Evolutionary conservation across 2,113 vertebrate genomes (phyloP), one percentile per base, ranked within the genome.

Genomic region (Cromileptes altivelis): DNA sequence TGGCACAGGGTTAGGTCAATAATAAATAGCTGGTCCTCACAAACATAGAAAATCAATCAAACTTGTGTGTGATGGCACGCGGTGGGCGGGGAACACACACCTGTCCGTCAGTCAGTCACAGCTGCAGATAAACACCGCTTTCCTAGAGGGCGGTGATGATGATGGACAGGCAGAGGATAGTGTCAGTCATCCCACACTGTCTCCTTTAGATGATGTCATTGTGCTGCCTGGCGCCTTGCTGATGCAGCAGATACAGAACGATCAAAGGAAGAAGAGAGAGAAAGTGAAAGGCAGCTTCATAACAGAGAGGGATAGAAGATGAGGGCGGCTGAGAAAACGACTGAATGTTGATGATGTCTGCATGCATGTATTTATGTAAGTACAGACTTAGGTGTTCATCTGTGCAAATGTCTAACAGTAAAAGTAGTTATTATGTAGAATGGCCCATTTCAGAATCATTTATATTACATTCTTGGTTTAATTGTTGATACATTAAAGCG

Each of bases 81-180:
- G 49, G 15, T 60, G 11, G 33, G 71, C 61, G 72, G 63, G 69
- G 85, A 40, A 9, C 63, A 68, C 71, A 55, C 76, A 75, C 72
- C 69, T 33, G 58, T 85, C 82, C 7, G 9, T 80, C 84, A 65
- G 52, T 75, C 88, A 65, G 40, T 80, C 82, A 81, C 55, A 67
- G 61, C 81, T 47, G 69, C 70, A 88, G 88, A 90, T 80, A 85
- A 85, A 85, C 74, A 60, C 27, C 45, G 73, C 67, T 74, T 50
- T 84, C 55, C 62, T 80, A 57, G 60, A 84, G 73, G 78, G 82
- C 40, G 82, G 25, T 57, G 85, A 74, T 71, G 88, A 83, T 85
- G 91, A 92, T 1, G 83, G 92, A 82, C 89, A 70, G 75, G 55
- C 63, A 0, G 71, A 83, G 83, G 92, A 91, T 87, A 90, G 50